Base-by-base conservation (phyloP, 2,888 invertebrate genomes). In the Latrodectus elegans region DNA sequence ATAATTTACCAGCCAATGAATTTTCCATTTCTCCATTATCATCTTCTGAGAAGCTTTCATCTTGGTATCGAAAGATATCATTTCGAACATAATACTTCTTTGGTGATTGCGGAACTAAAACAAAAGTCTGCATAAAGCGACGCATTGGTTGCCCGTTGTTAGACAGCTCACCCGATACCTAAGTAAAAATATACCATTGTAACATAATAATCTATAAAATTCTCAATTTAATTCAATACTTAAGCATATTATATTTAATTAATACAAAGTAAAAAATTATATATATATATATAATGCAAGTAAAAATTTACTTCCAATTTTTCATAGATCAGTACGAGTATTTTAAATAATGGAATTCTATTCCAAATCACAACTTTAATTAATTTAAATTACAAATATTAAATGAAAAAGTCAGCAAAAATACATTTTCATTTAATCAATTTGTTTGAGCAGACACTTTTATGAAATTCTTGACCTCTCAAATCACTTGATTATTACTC, bases 11-110 rank as follows among this genome's bases (percentile, higher is more conserved):
- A 4, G 52, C 55, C 12, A 72, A 71, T 9, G 82, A 77, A 72
- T 89, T 88, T 55, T 85, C 77, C 49, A 67, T 75, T 15, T 91
- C 91, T 26, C 90, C 91, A 76, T 94, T 94, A 90, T 95, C 95
- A 90, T 95, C 95, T 89, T 94, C 94, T 90, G 91, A 93, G 91
- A 94, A 94, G 75, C 94, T 94, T 91, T 95, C 94, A 91, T 95
- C 97, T 94, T 98, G 98, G 93, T 99, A 99, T 90, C 98, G 96
- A 93, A 99, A 99, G 93, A 99, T 99, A 93, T 99, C 99, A 93
- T 99, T 99, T 93, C 98, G 97, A 89, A 99, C 99, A 92, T 99
- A 99, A 94, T 98, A 99, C 93, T 98, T 97, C 94, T 97, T 98
- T 88, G 98, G 97, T 85, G 97, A 96, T 93, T 98, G 98, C 89